Base-by-base conservation (phyloP, 2,113 vertebrate genomes). In the Gymnocephalus cernua region DNA sequence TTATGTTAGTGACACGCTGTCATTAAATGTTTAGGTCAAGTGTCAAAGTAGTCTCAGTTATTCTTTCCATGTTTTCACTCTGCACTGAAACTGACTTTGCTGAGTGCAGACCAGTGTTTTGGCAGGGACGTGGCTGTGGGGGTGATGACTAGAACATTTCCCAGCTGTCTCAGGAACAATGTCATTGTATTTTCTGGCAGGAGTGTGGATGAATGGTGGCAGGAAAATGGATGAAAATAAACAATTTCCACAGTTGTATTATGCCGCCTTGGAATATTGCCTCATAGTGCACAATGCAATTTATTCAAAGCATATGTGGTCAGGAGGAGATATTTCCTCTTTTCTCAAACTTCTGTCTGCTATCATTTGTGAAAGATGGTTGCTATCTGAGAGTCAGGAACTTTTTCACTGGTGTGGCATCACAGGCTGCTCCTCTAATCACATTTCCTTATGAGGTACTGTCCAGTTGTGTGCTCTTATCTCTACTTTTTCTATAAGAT, bases 111-210 rank as follows among this genome's bases (percentile, higher is more conserved):
- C 38, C 38, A 41, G 79, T 72, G 63, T 78, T 82, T 89, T 87
- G 84, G 86, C 87, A 77, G 62, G 69, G 56, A 85, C 19, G 41
- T 70, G 77, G 65, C 62, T 87, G 77, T 57, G 65, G 76, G 78
- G 85, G 75, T 89, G 81, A 85, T 90, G 86, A 86, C 83, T 70
- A 80, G 77, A 88, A 84, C 80, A 83, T 91, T 90, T 84, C 88
- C 90, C 87, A 84, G 83, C 86, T 86, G 90, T 86, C 91, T 90
- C 85, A 78, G 73, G 90, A 87, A 91, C 86, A 84, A 85, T 90
- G 87, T 90, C 84, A 87, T 90, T 94, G 87, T 88, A 83, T 92
- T 86, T 82, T 83, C 82, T 92, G 91, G 88, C 91, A 89, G 80
- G 68, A 79, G 58, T 29, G 23, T 65, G 78, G 64, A 90, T 91